A percentile compares a stretch with the other conserved stretches of the same genome.
phyloP scores from a whole-genome alignment of 2,113 vertebrate genomes.

The Limnothrissa miodon region DNA sequence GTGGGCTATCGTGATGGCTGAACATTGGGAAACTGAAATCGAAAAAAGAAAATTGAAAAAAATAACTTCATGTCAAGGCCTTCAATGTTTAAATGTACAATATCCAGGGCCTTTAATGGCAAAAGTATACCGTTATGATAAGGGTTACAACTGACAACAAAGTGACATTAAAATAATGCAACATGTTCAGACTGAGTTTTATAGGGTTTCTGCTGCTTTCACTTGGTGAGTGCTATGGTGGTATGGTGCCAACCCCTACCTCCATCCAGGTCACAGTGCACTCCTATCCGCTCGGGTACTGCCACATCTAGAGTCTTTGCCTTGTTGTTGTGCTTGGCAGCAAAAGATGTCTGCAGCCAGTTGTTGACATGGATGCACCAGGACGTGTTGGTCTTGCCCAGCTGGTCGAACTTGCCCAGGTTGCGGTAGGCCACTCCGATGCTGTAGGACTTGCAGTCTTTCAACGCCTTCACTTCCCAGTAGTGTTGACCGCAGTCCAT shows the following conservation, averaged over 20 bases:
- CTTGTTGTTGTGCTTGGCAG: conserved; percentile 93
- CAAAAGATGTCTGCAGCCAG: conserved; percentile 87
- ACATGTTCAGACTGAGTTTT: background rate
- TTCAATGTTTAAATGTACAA: background rate
- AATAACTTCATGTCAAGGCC: background rate
- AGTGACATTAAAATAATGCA: background rate
- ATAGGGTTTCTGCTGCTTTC: background rate
- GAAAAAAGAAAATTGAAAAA: too few relatives aligned
- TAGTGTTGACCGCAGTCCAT: conserved; percentile 85
- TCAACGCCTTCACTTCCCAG: conserved; percentile 88
- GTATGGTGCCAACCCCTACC: conserved; percentile 65
- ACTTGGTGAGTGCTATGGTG: background rate
- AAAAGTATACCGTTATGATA: background rate
- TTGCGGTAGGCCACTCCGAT: conserved; percentile 84
- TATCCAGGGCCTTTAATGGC: background rate
- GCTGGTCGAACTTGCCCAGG: conserved; percentile 89
- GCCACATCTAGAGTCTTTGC: conserved; percentile 80
- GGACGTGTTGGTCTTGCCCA: conserved; percentile 85
- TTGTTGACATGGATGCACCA: conserved; percentile 93
- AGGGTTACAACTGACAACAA: background rate
- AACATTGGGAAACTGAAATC: background rate
- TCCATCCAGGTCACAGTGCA: conserved; percentile 89
- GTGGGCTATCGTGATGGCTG: background rate
- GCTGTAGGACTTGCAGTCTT: conserved; percentile 89
- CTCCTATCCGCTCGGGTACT: conserved; percentile 83